Conservation (phyloP, 2,113 vertebrate species). For the Genyomyrus donnyi region DNA sequence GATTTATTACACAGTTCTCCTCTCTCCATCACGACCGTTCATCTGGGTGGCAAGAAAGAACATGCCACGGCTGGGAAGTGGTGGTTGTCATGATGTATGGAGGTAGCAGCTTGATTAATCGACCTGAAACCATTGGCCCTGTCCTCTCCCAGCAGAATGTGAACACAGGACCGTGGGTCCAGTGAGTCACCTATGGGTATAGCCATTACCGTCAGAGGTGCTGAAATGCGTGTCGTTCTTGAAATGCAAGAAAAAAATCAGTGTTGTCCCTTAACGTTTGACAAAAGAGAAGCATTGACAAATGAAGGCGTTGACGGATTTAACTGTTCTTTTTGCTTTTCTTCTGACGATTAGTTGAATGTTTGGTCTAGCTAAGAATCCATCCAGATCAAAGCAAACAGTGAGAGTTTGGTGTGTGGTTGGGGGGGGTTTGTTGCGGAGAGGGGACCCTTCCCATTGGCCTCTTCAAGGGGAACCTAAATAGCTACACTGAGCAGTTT, state of each 20-base stretch:
- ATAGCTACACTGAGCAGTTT: background rate
- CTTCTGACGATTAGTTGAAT: background rate
- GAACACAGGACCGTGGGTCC: background rate
- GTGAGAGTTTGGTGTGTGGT: background rate
- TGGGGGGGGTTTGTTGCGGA: background rate
- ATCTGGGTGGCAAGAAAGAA: background rate
- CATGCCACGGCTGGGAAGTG: background rate
- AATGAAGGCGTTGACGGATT: slow-evolving; percentile 11
- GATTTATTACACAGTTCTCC: slow-evolving; percentile 8
- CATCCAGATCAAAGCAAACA: slow-evolving; percentile 17
- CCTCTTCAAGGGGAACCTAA: background rate
- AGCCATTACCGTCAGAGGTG: background rate
- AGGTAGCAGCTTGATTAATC: slow-evolving; percentile 35
- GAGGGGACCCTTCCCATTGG: background rate
- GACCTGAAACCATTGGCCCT: background rate
- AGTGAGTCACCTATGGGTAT: background rate
- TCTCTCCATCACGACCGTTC: background rate
- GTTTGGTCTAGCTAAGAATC: slow-evolving; percentile 10
- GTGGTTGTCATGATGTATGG: background rate
- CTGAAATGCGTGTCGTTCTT: slow-evolving; percentile 12
- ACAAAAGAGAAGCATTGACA: slow-evolving; percentile 9
- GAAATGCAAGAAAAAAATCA: slow-evolving; percentile 10
- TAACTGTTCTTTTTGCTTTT: background rate
- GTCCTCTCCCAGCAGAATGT: background rate
- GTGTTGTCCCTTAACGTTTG: background rate